Evolutionary conservation across 2,888 invertebrate species (phyloP).

Genomic region (Heliconius sara): DNA sequence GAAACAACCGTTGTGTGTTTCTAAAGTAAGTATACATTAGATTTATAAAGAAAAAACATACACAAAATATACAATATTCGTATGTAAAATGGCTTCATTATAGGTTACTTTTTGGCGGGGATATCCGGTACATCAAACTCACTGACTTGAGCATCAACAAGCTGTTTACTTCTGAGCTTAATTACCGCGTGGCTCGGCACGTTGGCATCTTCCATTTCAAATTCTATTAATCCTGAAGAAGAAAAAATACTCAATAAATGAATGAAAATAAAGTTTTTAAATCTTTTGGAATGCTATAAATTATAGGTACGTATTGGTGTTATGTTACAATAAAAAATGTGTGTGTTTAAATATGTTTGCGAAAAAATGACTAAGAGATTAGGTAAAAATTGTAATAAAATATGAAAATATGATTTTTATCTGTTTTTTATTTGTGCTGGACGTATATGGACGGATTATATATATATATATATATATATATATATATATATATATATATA

Average conservation of each 20-base stretch:
- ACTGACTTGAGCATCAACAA: slow-evolving; percentile 81
- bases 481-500: too few species aligned
- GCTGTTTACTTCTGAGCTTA: slow-evolving; percentile 80
- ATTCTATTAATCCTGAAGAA: slow-evolving; percentile 73
- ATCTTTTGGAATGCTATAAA: too few species aligned
- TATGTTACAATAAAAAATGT: too few species aligned
- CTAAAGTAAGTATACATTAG: neutral
- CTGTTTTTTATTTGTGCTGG: neutral
- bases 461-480: too few species aligned
- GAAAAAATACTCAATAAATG: neutral
- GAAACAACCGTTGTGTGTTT: neutral
- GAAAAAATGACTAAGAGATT: neutral
- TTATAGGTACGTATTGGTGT: too few species aligned
- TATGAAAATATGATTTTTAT: neutral
- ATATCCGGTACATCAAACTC: slow-evolving; percentile 75
- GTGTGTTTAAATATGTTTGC: neutral
- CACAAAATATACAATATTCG: neutral
- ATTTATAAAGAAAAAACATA: slow-evolving; percentile 1
- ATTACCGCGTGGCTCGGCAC: slow-evolving; percentile 80
- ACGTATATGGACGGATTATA: neutral
- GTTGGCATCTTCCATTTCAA: slow-evolving; percentile 81
- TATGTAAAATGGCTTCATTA: neutral
- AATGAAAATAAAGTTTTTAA: neutral
- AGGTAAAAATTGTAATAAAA: neutral
- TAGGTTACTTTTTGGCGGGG: slow-evolving; percentile 59